phyloP scores from a whole-genome alignment of 2,797 vertebrate genomes.

The Poeciliopsis paucimaculata region DNA sequence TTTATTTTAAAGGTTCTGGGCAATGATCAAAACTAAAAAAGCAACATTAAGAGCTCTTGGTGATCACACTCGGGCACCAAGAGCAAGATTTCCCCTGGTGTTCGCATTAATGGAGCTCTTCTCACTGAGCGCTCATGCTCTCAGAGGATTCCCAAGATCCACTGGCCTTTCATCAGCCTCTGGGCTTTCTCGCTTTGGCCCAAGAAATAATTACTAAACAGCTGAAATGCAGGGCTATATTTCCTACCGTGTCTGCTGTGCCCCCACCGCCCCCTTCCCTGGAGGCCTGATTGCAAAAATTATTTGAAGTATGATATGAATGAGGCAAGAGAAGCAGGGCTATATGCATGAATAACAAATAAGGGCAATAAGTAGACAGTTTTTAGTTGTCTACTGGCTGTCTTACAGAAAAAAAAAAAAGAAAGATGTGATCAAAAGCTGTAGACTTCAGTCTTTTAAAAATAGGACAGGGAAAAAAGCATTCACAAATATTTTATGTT shows the following conservation, averaged over 20 bases:
- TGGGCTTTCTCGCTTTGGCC: conserved; percentile 48
- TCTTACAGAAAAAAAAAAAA: conserved; percentile 26
- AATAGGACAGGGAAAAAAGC: conserved; percentile 34
- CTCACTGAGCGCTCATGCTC: conserved; percentile 41
- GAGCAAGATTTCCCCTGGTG: conserved; percentile 57
- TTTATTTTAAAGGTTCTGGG: background rate
- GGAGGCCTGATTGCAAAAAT: conserved; percentile 75
- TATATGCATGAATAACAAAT: conserved; percentile 72
- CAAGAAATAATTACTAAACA: conserved; percentile 75
- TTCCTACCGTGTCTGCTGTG: conserved; percentile 45
- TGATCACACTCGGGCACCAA: conserved; percentile 33
- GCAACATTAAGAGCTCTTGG: conserved; percentile 30
- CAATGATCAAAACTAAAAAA: background rate
- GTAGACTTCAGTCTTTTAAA: conserved; percentile 40
- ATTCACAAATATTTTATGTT: conserved; percentile 18
- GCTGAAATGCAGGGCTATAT: conserved; percentile 66
- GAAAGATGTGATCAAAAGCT: conserved; percentile 49
- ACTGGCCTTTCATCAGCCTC: conserved; percentile 72
- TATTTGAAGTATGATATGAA: conserved; percentile 77
- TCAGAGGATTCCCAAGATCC: conserved; percentile 61
- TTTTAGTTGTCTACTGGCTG: conserved; percentile 8
- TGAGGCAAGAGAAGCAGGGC: conserved; percentile 64
- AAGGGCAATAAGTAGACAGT: conserved; percentile 50
- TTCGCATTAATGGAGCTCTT: conserved; percentile 59
- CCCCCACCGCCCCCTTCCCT: conserved; percentile 32